phyloP scores from a whole-genome alignment of 2,113 vertebrate species.

The Entelurus aequoreus region DNA sequence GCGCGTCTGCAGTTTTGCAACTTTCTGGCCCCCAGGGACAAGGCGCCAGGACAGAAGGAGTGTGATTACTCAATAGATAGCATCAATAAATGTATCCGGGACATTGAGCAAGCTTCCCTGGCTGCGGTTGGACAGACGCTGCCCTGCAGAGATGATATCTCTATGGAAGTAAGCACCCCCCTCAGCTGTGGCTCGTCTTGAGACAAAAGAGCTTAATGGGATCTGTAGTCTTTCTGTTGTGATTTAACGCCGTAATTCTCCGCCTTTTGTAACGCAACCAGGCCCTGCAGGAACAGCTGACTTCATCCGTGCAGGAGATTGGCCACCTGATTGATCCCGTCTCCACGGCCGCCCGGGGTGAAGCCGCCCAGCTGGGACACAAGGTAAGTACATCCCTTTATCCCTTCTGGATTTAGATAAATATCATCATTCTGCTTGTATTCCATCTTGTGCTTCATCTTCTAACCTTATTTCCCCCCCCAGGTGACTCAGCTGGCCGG shows the following conservation, averaged over 20 bases:
- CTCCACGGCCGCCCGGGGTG: constrained; percentile 86
- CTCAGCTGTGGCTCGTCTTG: constrained; percentile 31
- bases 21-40: constrained; percentile 77
- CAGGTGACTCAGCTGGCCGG: constrained; percentile 93
- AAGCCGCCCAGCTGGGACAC: constrained; percentile 95
- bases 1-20: background rate
- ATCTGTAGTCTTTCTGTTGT: constrained; percentile 37
- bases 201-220: constrained; percentile 37
- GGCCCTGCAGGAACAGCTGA: constrained; percentile 96
- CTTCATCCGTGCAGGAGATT: constrained; percentile 94
- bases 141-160: constrained; percentile 94
- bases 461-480: constrained; percentile 10
- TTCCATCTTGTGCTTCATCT: constrained; percentile 23
- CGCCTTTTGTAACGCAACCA: constrained; percentile 50
- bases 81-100: constrained; percentile 93
- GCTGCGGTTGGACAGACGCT: constrained; percentile 90
- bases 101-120: constrained; percentile 95
- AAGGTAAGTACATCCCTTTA: constrained; percentile 75
- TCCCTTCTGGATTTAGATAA: constrained; percentile 31
- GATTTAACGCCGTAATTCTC: constrained; percentile 28
- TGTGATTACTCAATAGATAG: constrained; percentile 95
- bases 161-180: constrained; percentile 62
- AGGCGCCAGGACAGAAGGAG: constrained; percentile 94
- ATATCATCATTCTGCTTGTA: constrained; percentile 14
- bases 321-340: constrained; percentile 95